Percentiles rank a stretch among this genome's conserved stretches.
Evolutionary conservation across 2,888 invertebrate genomes (phyloP).

Genomic region (Campoplex nolae): DNA sequence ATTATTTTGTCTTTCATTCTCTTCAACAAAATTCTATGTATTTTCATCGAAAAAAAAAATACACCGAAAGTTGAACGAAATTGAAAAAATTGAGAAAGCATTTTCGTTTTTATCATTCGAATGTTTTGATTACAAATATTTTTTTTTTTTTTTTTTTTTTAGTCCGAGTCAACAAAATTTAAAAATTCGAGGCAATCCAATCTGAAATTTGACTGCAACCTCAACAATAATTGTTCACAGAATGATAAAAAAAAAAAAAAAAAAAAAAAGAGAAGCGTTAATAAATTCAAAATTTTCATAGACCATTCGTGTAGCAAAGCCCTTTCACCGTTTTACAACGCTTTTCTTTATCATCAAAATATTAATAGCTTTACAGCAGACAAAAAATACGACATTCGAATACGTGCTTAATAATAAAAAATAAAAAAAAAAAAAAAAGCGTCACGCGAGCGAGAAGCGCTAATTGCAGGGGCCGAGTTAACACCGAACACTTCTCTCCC

Average conservation of each 20-base stretch:
- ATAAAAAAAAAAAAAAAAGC: neutral
- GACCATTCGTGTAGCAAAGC: neutral
- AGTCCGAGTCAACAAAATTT: too few species aligned
- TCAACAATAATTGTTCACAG: neutral
- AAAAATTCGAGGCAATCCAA: neutral
- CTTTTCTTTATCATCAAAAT: neutral
- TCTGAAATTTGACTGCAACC: neutral
- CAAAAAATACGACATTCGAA: neutral
- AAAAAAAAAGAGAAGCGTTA: neutral
- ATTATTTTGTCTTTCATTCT: neutral
- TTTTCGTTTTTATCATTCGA: neutral
- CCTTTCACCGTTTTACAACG: constrained; percentile 2
- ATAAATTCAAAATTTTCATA: neutral
- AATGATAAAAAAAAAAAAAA: too few species aligned
- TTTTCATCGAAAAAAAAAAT: neutral
- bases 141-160: too few species aligned
- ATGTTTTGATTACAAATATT: too few species aligned
- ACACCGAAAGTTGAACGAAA: too few species aligned
- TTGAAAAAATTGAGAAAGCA: too few species aligned
- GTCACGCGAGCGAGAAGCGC: neutral
- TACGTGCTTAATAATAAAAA: neutral
- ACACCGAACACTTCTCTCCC: constrained; percentile 1
- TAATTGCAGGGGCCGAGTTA: constrained; percentile 19
- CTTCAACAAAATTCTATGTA: neutral
- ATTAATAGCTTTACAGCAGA: neutral